Evolutionary conservation across 1,140 invertebrate species (phyloP).

Genomic region (Radopholus similis): DNA sequence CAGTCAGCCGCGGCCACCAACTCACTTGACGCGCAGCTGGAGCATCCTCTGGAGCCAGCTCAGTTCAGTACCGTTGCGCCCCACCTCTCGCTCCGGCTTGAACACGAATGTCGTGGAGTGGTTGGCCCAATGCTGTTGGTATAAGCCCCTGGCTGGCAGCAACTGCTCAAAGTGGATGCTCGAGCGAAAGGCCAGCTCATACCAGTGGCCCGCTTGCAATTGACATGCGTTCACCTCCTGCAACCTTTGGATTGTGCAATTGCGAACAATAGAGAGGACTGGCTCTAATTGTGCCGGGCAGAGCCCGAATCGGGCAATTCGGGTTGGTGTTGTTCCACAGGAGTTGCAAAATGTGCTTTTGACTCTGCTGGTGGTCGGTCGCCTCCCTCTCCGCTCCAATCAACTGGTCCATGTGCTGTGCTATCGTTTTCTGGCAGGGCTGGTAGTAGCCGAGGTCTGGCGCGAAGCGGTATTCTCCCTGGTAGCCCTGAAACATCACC

Average conservation of each 20-base stretch:
- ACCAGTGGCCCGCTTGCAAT: conserved; percentile 28
- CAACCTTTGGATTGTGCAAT: neutral
- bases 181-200: conserved; percentile 30
- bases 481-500: conserved; percentile 35
- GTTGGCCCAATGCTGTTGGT: conserved; percentile 43
- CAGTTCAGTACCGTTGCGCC: conserved; percentile 36
- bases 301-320: conserved; percentile 38
- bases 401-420: conserved; percentile 13
- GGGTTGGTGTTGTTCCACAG: conserved; percentile 35
- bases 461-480: conserved; percentile 41
- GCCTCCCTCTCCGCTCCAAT: neutral
- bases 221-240: conserved; percentile 45
- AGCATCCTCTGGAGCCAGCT: conserved; percentile 41
- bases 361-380: neutral
- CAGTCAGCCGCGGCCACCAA: too few relatives aligned
- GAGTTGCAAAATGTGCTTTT: conserved; percentile 22
- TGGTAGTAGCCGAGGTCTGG: conserved; percentile 42
- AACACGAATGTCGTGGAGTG: conserved; percentile 39
- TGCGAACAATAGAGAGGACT: neutral
- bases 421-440: conserved; percentile 28
- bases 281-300: conserved; percentile 32
- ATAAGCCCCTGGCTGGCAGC: conserved; percentile 15
- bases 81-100: conserved; percentile 41
- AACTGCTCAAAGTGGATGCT: conserved; percentile 44
- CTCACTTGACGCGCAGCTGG: conserved; percentile 35